Base-by-base conservation (phyloP, 2,797 vertebrate genomes). In the Phataginus tricuspis region DNA sequence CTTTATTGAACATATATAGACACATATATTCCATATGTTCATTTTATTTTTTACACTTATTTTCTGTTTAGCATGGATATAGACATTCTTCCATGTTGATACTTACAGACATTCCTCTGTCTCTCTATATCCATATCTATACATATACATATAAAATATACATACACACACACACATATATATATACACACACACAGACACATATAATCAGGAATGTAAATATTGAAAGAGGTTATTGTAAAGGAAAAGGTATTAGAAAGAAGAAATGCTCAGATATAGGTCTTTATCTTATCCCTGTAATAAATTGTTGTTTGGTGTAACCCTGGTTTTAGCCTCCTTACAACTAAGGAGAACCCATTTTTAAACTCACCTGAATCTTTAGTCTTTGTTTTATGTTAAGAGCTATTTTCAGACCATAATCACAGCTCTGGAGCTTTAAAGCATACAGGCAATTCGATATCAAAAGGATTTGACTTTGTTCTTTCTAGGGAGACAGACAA, bases 361-460 rank as follows among this genome's bases (percentile, higher is more conserved):
- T 95, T 85, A 96, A 97, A 97, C 55, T 97, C 66, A 92, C 84
- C 95, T 93, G 80, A 94, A 92, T 96, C 87, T 98, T 97, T 97
- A 96, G 96, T 94, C 95, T 98, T 93, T 95, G 93, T 91, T 97
- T 96, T 96, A 96, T 96, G 61, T 96, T 90, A 94, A 94, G 90
- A 96, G 69, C 86, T 98, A 95, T 97, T 97, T 97, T 97, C 91
- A 97, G 96, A 96, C 89, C 86, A 93, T 97, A 97, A 97, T 96
- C 97, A 97, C 89, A 94, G 94, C 84, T 94, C 91, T 77, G 63
- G 82, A 94, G 55, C 94, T 96, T 97, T 97, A 96, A 97, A 96
- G 93, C 45, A 72, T 93, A 0, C 61, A 94, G 93, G 80, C 75
- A 94, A 82, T 97, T 95, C 8, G 12, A 74, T 97, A 96, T 97